phyloP scores from a whole-genome alignment of 2,888 invertebrate species.

The Polyommatus iphigenia region DNA sequence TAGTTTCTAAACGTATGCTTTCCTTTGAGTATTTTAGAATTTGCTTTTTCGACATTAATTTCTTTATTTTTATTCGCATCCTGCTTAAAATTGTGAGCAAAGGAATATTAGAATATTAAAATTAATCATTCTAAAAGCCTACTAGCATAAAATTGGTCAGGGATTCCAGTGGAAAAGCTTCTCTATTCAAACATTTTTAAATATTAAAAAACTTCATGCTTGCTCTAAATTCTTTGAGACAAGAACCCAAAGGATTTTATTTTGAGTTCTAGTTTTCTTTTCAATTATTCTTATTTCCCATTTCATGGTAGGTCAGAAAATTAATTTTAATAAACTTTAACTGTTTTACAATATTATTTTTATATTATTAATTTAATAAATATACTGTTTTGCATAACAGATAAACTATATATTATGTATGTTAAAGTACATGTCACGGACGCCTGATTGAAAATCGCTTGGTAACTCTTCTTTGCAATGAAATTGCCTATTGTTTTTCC shows the following conservation, averaged over 20 bases:
- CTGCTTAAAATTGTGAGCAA: neutral
- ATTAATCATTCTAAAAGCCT: constrained; percentile 24
- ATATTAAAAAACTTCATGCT: constrained; percentile 5
- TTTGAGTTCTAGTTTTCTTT: constrained; percentile 7
- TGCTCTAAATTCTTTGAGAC: constrained; percentile 21
- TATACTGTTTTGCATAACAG: no score
- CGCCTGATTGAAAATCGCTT: no score
- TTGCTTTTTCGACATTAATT: neutral
- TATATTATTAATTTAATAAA: no score
- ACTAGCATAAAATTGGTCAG: constrained; percentile 9
- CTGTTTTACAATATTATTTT: neutral
- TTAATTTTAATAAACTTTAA: neutral
- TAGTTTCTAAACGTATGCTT: neutral
- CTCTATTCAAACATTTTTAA: constrained; percentile 11
- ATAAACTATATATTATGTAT: no score
- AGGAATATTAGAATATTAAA: constrained; percentile 11
- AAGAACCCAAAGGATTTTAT: constrained; percentile 14
- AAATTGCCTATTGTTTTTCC: no score
- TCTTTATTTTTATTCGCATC: neutral
- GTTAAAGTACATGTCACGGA: no score
- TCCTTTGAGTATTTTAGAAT: neutral
- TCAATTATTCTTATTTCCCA: neutral
- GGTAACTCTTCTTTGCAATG: no score
- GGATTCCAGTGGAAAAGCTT: neutral
- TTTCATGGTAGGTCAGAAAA: neutral